These are phyloP conservation scores for Synanthedon andrenaeformis DNA, from an alignment of 2,888 invertebrate genomes.

Conservation along the genomic window DNA sequence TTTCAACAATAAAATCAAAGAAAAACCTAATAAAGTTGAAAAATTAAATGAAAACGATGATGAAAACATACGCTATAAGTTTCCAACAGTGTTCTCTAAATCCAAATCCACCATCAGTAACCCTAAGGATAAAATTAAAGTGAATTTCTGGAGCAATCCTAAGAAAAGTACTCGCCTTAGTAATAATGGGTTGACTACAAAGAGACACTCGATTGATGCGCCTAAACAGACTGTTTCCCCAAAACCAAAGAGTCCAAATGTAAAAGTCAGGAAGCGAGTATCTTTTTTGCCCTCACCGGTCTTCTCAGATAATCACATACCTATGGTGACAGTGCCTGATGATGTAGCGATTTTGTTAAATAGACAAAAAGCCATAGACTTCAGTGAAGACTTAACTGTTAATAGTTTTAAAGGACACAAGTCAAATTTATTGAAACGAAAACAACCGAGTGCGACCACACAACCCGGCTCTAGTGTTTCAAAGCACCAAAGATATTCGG, in stretches of 20 bases:
- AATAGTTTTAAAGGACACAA: slow-evolving; percentile 20
- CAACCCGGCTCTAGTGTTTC: slow-evolving; percentile 26
- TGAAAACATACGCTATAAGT: slow-evolving; percentile 46
- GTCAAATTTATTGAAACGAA: slow-evolving; percentile 24
- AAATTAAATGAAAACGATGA: slow-evolving; percentile 24
- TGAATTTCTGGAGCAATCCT: slow-evolving; percentile 62
- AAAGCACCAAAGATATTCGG: slow-evolving; percentile 36
- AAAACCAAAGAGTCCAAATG: slow-evolving; percentile 33
- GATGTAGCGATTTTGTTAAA: slow-evolving; percentile 63
- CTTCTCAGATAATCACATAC: slow-evolving; percentile 56
- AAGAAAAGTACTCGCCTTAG: slow-evolving; percentile 29
- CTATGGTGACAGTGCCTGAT: slow-evolving; percentile 64
- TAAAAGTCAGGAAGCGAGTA: slow-evolving; percentile 53
- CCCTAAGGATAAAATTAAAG: slow-evolving; percentile 51
- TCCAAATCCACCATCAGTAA: slow-evolving; percentile 33
- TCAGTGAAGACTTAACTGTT: slow-evolving; percentile 48
- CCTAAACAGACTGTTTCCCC: slow-evolving; percentile 12
- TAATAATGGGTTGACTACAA: slow-evolving; percentile 26
- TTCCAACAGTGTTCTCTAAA: slow-evolving; percentile 34
- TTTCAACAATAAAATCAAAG: slow-evolving; percentile 31
- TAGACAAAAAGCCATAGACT: slow-evolving; percentile 56
- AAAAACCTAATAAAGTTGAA: slow-evolving; percentile 21
- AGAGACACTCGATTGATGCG: slow-evolving; percentile 42
- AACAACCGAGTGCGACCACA: slow-evolving; percentile 22
- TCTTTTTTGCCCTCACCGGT: slow-evolving; percentile 57